Evolutionary conservation across 2,888 invertebrate genomes (phyloP).

Genomic region (Heliconius ismenius): DNA sequence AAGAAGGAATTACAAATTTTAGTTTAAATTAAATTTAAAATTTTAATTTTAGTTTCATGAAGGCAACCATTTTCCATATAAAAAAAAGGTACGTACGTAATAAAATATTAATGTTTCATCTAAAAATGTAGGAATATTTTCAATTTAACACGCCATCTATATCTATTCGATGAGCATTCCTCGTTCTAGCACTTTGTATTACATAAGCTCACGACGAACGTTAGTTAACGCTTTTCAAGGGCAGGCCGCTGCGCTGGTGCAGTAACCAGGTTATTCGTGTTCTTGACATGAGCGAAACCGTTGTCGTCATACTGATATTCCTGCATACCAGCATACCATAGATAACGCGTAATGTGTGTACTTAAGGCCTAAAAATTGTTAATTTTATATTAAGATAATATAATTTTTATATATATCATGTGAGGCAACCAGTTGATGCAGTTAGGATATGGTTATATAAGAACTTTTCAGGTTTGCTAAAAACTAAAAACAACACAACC

Average conservation of each 20-base stretch:
- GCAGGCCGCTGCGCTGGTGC: conserved; percentile 48
- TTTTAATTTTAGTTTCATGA: too few species aligned
- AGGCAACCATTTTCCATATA: background rate
- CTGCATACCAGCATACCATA: conserved; percentile 72
- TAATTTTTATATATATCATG: background rate
- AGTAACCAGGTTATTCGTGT: conserved; percentile 56
- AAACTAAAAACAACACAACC: too few species aligned
- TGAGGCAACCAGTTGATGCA: background rate
- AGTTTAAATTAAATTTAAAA: background rate
- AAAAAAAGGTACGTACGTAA: conserved; percentile 10
- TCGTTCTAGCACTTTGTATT: conserved; percentile 46
- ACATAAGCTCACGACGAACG: conserved; percentile 61
- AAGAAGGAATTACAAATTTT: too few species aligned
- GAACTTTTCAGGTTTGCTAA: too few species aligned
- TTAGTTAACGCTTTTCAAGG: conserved; percentile 70
- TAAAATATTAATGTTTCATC: conserved; percentile 17
- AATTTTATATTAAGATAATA: background rate
- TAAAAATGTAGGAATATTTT: conserved; percentile 30
- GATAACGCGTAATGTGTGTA: conserved; percentile 58
- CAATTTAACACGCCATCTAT: conserved; percentile 28
- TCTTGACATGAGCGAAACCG: conserved; percentile 57
- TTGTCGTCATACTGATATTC: conserved; percentile 52
- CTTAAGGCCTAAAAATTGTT: background rate
- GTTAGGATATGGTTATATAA: background rate
- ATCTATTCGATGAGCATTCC: conserved; percentile 31